These are phyloP conservation scores for Rhinolophus sinicus DNA, from an alignment of 2,113 vertebrate species.

Conservation along the genomic window DNA sequence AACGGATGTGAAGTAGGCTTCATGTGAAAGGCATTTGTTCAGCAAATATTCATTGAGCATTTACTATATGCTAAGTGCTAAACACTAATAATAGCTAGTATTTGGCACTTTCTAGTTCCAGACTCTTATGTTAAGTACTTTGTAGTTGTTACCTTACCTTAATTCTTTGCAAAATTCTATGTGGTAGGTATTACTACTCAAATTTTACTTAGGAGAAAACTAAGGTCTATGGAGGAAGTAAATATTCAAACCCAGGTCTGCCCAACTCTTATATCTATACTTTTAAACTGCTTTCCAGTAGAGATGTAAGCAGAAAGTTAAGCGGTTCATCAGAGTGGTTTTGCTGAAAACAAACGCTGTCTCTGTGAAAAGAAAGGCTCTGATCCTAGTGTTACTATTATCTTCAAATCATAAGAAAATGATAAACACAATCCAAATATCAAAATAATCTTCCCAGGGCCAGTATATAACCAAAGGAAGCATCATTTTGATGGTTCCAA, in stretches of 20 bases:
- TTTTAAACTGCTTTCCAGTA: neutral
- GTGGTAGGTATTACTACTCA: neutral
- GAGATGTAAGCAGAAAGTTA: neutral
- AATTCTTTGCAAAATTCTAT: conserved; percentile 40
- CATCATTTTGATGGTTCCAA: conserved; percentile 23
- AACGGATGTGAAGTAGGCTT: neutral
- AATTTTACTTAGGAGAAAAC: conserved; percentile 44
- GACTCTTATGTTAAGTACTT: neutral
- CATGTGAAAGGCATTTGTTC: neutral
- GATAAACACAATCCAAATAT: conserved; percentile 4
- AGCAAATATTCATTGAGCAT: neutral
- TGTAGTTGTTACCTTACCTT: neutral
- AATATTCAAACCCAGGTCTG: neutral
- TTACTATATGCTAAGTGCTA: neutral
- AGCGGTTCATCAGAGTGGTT: neutral
- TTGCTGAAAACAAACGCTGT: conserved; percentile 45
- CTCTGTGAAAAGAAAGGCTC: conserved; percentile 8
- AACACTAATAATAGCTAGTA: conserved; percentile 22
- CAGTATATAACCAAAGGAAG: conserved; percentile 15
- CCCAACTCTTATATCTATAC: neutral
- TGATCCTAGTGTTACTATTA: neutral
- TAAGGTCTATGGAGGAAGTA: conserved; percentile 24
- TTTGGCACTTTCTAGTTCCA: neutral
- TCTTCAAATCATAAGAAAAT: neutral
- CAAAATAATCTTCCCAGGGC: conserved; percentile 24